Evolutionary conservation across 37 sponge, comb jelly and placozoan species (phyloP), one percentile per base, ranked within the genome.

Genomic region (Bolinopsis microptera): DNA sequence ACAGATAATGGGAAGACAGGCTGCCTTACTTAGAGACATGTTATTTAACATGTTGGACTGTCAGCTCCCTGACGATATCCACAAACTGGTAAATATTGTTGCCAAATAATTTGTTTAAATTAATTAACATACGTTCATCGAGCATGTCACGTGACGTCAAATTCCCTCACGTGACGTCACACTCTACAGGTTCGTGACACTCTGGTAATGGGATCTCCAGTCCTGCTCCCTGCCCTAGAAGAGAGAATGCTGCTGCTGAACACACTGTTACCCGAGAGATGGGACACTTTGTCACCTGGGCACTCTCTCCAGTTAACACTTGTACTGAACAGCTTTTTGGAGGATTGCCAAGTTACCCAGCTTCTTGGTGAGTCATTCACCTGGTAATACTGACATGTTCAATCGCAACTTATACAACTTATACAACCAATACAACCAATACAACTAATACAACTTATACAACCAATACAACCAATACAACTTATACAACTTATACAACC

Each of bases 181-280:
- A n/a, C n/a, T 27, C 90, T 2, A 25, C 90, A 86, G 90, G 92
- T 94, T 0, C 93, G 93, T 38, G 92, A 95, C 32, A 94, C 95
- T 21, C 93, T 97, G n/a, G 94, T 94, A 38, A 68, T 94, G 1
- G 96, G 98, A 0, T 83, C 96, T 32, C 61, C 95, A 0, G 83
- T 96, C 16, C 94, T 97, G 0, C 92, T 97, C 24, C 98, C 98
- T 26, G 95, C 96, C n/a, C 92, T 95, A 9, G 77, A 38, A 75
- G 96, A 96, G 37, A 80, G 96, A 92, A 38, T 97, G 80, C 86
- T 93, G 13, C 94, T 97, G 13, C 40, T 97, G 34, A 94, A 94
- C 34, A 76, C 92, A 27, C 77, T 95, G 0, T 86, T 97, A 0
- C 96, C 98, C 38, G 83, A 95, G 31, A 32, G 68, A 34, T 93